phyloP scores from a whole-genome alignment of 2,797 vertebrate species.

The Salmo trutta region DNA sequence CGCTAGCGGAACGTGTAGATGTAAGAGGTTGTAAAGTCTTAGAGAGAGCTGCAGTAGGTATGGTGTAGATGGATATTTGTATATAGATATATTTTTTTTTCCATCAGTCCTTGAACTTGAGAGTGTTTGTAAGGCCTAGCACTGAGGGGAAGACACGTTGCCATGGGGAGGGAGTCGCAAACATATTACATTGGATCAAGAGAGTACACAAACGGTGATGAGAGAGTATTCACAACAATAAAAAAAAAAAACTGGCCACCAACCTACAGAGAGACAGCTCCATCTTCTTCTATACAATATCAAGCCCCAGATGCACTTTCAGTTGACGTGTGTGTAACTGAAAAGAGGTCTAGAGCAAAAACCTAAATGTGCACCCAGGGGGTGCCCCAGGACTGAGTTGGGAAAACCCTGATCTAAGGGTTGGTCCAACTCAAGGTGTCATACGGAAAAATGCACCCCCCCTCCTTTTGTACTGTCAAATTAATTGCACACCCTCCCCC shows the following conservation, averaged over 20 bases:
- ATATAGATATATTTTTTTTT: no score
- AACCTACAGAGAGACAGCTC: neutral
- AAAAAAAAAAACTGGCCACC: neutral
- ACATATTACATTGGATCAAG: neutral
- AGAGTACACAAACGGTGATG: neutral
- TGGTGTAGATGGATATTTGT: no score
- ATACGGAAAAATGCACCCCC: no score
- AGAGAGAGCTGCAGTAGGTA: neutral
- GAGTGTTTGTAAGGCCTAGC: slow-evolving; percentile 8
- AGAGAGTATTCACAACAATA: neutral
- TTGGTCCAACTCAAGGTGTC: no score
- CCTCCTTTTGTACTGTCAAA: no score
- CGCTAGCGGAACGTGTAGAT: no score
- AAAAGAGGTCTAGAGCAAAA: neutral
- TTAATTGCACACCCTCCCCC: no score
- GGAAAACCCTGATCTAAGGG: no score
- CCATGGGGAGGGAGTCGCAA: slow-evolving; percentile 23
- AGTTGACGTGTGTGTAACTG: neutral
- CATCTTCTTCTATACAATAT: neutral
- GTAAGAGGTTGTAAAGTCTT: no score
- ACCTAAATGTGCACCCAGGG: no score
- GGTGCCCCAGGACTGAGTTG: no score
- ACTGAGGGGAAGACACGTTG: slow-evolving; percentile 23
- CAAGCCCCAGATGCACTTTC: neutral
- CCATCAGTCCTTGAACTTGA: neutral